Base-by-base conservation (phyloP, 2,888 invertebrate species). In the Dromius quadrimaculatus region DNA sequence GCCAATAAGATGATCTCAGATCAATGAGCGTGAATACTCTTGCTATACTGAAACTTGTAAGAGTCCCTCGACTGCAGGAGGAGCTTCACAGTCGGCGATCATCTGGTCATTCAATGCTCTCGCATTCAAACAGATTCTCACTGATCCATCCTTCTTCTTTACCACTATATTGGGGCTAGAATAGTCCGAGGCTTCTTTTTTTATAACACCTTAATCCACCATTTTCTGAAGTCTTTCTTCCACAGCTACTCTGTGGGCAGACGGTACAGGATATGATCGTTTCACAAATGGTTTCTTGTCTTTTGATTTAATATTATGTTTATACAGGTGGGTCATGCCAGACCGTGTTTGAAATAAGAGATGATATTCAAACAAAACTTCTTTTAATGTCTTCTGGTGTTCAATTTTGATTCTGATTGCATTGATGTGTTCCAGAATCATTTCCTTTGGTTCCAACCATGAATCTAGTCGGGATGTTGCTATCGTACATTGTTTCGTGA, bases 261-360 rank as follows among this genome's bases (percentile, higher is more conserved):
- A 73, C 2, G 78, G 78, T 5, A 79, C 73, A 0, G 79, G 76
- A 71, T 80, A 79, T 3, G 77, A 75, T 43, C 74, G 72, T 28
- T 71, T 54, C 1, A 74, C 57, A 71, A 76, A 75, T 4, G 75
- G 74, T 17, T 73, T 74, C 0, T 59, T 20, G 11, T 75, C 74
- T 1, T 32, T 64, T 50, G 76, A 45, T 19, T 72, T 74, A 5
- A 78, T 76, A 8, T 73, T 54, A 61, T 77, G 78, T 22, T 73
- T 68, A 63, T 73, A 78, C 13, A 66, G 64, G 23, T 64, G 22
- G 4, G 75, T 76, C 3, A 72, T 59, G 6, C 74, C 74, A 1
- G 75, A 72, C n/a, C 72, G 71, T 2, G 63, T 54, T 0, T 74
- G 72, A 63, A 76, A 76, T 13, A 76, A 20, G 9, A 4, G 1